A percentile compares a stretch with the other conserved stretches of the same genome.
phyloP scores from a whole-genome alignment of 2,113 vertebrate species.

The Crotalus helleri region DNA sequence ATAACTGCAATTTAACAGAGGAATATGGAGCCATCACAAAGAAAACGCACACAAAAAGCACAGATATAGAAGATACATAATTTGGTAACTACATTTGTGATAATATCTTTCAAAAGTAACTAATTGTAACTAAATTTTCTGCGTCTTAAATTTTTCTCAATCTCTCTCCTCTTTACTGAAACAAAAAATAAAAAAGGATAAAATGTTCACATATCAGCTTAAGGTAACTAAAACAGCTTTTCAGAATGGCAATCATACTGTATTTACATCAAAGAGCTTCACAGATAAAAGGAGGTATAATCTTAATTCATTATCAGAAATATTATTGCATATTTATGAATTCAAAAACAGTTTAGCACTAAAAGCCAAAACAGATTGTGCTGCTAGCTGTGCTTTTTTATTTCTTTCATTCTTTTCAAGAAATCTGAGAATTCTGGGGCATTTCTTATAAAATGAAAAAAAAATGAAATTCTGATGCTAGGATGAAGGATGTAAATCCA shows the following conservation, averaged over 20 bases:
- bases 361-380: not conserved
- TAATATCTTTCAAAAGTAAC: not conserved
- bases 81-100: not conserved
- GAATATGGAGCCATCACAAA: not conserved
- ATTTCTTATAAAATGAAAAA: not conserved
- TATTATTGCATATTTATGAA: not conserved
- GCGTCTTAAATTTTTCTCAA: not conserved
- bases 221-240: not conserved
- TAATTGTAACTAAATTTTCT: not conserved
- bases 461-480: not conserved
- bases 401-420: not conserved
- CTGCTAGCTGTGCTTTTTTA: not conserved
- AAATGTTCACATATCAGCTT: not conserved
- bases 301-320: not conserved
- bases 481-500: not conserved
- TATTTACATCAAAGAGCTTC: not conserved
- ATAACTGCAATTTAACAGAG: not conserved
- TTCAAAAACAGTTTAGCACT: not conserved
- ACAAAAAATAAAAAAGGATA: not conserved
- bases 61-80: not conserved
- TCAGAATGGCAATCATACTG: not conserved
- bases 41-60: not conserved
- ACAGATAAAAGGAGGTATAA: not conserved
- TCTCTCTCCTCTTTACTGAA: not conserved
- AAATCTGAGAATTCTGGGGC: not conserved